Evolutionary conservation across 2,888 invertebrate species (phyloP).

Genomic region (Hesperia comma): DNA sequence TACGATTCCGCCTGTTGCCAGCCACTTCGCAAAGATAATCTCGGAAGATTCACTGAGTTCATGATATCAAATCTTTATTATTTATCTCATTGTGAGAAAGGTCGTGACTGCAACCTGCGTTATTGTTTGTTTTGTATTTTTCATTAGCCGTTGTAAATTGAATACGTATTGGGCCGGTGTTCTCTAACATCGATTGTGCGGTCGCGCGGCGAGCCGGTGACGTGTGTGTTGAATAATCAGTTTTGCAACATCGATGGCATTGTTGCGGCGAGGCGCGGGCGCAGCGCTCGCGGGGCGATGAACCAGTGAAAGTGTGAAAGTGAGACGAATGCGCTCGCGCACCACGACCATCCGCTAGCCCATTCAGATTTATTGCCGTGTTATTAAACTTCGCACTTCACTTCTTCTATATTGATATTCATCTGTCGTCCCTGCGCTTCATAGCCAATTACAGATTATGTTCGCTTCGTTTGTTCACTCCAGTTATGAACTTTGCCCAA

Average conservation of each 20-base stretch:
- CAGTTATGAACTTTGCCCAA: no score
- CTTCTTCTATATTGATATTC: slow-evolving; percentile 5
- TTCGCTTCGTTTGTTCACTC: neutral
- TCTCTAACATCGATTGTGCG: slow-evolving; percentile 29
- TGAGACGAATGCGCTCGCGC: slow-evolving; percentile 75
- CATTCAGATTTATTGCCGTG: slow-evolving; percentile 23
- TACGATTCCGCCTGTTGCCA: slow-evolving; percentile 14
- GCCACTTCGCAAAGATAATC: slow-evolving; percentile 20
- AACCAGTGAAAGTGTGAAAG: slow-evolving; percentile 84
- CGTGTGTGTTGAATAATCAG: slow-evolving; percentile 71
- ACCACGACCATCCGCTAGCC: slow-evolving; percentile 42
- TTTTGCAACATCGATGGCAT: slow-evolving; percentile 68
- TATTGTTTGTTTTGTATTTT: slow-evolving; percentile 55
- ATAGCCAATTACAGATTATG: slow-evolving; percentile 20
- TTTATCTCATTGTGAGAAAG: slow-evolving; percentile 27
- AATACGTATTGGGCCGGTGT: slow-evolving; percentile 46
- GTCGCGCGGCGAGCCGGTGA: slow-evolving; percentile 33
- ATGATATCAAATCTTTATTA: slow-evolving; percentile 27
- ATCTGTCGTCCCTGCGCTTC: slow-evolving; percentile 2
- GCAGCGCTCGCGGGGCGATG: slow-evolving; percentile 66
- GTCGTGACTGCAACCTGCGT: slow-evolving; percentile 51
- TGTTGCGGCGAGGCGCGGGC: slow-evolving; percentile 55
- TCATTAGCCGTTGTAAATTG: slow-evolving; percentile 54
- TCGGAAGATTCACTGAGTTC: slow-evolving; percentile 13
- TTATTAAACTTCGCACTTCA: slow-evolving; percentile 23